Conservation (phyloP, 1,140 invertebrate species). For the Harpegnathos saltator region DNA sequence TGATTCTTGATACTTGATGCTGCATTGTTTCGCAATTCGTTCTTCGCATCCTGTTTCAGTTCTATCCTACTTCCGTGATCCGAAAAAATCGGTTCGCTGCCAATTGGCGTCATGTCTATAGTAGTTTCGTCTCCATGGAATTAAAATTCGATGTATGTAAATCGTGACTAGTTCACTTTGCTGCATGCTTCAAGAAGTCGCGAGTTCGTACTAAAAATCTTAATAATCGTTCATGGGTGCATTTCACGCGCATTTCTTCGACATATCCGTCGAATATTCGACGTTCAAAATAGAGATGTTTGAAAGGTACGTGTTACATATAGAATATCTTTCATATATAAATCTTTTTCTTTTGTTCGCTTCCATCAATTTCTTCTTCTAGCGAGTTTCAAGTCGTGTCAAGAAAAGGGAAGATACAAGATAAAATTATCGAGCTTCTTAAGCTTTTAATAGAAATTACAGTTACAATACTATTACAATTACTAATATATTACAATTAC, state of each 20-base stretch:
- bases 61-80: neutral
- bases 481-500: neutral
- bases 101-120: neutral
- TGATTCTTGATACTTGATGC: neutral
- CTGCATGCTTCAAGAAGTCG: too few relatives aligned
- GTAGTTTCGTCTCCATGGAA: neutral
- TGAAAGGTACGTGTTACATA: too few relatives aligned
- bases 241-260: too few relatives aligned
- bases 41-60: too few relatives aligned
- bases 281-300: too few relatives aligned
- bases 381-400: neutral
- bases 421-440: neutral
- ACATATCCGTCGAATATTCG: too few relatives aligned
- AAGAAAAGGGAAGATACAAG: neutral
- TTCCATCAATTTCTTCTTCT: too few relatives aligned
- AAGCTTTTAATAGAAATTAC: slow-evolving; percentile 36
- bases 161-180: neutral
- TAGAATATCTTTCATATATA: too few relatives aligned
- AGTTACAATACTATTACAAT: slow-evolving; percentile 48
- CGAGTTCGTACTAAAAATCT: too few relatives aligned
- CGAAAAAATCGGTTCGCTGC: neutral
- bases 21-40: neutral
- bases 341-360: too few relatives aligned
- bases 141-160: neutral
- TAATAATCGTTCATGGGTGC: too few relatives aligned